These are phyloP conservation scores for Desmodus rotundus DNA, from an alignment of 2,113 vertebrate genomes.

Conservation along the genomic window DNA sequence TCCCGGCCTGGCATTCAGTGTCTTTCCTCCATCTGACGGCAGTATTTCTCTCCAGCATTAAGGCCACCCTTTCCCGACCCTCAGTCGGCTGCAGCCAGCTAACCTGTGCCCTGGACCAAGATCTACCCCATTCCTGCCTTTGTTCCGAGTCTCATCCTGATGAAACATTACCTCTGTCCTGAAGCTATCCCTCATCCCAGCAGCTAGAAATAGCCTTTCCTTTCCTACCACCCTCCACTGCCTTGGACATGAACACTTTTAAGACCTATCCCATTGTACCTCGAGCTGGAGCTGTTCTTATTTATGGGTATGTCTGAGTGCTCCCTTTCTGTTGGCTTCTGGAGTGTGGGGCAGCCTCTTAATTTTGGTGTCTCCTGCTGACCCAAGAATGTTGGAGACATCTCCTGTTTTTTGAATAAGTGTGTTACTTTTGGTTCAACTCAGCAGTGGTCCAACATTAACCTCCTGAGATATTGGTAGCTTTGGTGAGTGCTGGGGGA, in stretches of 20 bases:
- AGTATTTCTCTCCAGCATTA: background rate
- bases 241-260: background rate
- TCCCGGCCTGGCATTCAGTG: background rate
- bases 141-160: background rate
- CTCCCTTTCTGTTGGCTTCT: background rate
- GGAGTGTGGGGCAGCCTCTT: background rate
- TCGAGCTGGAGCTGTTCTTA: background rate
- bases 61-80: background rate
- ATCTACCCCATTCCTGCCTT: background rate
- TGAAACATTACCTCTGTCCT: background rate
- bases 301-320: background rate
- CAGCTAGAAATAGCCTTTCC: constrained; percentile 35
- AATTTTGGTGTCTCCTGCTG: background rate
- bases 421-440: constrained; percentile 28
- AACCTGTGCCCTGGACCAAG: background rate
- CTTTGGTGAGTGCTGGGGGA: constrained; percentile 46
- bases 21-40: background rate
- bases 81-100: background rate
- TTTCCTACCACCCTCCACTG: background rate
- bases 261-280: constrained; percentile 17
- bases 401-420: constrained; percentile 5
- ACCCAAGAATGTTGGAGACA: constrained; percentile 5
- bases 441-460: background rate
- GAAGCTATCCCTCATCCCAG: background rate
- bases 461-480: constrained; percentile 10